Evolutionary conservation across 2,888 invertebrate genomes (phyloP).

Genomic region (Peribatodes rhomboidaria): DNA sequence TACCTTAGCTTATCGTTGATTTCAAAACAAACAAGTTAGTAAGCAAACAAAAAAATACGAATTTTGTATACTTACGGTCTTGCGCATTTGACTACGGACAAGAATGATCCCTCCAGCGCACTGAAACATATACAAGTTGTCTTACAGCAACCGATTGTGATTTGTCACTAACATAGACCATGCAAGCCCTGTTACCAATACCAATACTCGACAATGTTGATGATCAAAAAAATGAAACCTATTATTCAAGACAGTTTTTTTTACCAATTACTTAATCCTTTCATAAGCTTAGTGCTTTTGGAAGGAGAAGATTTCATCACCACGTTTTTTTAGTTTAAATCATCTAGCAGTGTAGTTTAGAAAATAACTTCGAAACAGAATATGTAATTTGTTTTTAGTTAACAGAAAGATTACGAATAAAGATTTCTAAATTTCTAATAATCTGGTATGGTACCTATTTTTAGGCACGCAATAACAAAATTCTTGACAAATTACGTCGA

Average conservation of each 20-base stretch:
- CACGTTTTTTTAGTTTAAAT: too few species aligned
- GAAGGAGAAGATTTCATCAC: background rate
- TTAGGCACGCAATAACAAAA: background rate
- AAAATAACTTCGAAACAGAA: too few species aligned
- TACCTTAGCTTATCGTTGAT: too few species aligned
- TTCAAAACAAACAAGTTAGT: too few species aligned
- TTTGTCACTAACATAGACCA: constrained; percentile 23
- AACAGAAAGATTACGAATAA: background rate
- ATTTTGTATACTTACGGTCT: constrained; percentile 77
- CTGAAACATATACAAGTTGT: constrained; percentile 57
- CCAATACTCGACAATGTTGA: constrained; percentile 28
- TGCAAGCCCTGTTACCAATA: constrained; percentile 41
- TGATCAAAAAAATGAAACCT: constrained; percentile 14
- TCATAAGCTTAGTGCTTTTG: background rate
- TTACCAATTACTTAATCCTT: background rate
- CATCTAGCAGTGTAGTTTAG: too few species aligned
- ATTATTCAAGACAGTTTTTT: background rate
- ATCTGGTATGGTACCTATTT: too few species aligned
- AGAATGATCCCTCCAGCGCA: constrained; percentile 74
- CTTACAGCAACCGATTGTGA: background rate
- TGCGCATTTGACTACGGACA: constrained; percentile 76
- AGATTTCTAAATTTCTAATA: too few species aligned
- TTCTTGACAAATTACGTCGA: background rate
- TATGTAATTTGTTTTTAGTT: too few species aligned
- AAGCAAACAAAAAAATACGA: background rate